A percentile compares a stretch with the other conserved stretches of the same genome.
phyloP scores from a whole-genome alignment of 2,113 vertebrate species.

The Panthera uncia region DNA sequence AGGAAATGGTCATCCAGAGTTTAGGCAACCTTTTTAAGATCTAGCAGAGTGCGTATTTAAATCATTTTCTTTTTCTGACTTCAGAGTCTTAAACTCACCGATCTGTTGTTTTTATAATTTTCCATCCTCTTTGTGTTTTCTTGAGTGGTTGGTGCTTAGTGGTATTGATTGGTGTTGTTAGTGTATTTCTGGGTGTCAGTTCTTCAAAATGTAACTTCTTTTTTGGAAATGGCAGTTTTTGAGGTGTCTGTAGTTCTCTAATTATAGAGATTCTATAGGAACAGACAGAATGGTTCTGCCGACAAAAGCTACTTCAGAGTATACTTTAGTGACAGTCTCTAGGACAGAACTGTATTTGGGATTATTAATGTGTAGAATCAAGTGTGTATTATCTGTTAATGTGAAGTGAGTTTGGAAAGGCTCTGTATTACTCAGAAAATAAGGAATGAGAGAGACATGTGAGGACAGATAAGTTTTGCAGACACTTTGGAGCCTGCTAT shows the following conservation, averaged over 20 bases:
- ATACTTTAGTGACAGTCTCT: not conserved
- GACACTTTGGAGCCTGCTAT: not conserved
- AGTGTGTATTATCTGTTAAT: not conserved
- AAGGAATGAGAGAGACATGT: not conserved
- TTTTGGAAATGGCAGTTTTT: conserved; percentile 44
- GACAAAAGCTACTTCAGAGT: not conserved
- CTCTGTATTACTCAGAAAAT: not conserved
- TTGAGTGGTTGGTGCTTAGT: not conserved
- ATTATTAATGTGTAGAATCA: conserved; percentile 22
- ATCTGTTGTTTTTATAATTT: not conserved
- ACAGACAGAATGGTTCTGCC: not conserved
- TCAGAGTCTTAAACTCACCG: not conserved
- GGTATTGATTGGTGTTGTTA: conserved; percentile 9
- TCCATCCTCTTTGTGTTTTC: not conserved
- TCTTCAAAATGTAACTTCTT: conserved; percentile 48
- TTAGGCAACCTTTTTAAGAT: conserved; percentile 13
- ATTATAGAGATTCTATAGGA: not conserved
- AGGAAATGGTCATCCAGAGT: not conserved
- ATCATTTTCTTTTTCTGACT: not conserved
- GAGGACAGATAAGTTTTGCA: conserved; percentile 8
- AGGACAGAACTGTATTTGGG: not conserved
- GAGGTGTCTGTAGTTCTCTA: conserved; percentile 27
- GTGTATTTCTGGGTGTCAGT: not conserved
- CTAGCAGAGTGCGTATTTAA: not conserved
- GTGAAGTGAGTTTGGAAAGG: not conserved